Percentiles rank a stretch among this genome's conserved stretches.
phyloP scores from a whole-genome alignment of 2,113 vertebrate genomes.

The Nansenia antarctica region DNA sequence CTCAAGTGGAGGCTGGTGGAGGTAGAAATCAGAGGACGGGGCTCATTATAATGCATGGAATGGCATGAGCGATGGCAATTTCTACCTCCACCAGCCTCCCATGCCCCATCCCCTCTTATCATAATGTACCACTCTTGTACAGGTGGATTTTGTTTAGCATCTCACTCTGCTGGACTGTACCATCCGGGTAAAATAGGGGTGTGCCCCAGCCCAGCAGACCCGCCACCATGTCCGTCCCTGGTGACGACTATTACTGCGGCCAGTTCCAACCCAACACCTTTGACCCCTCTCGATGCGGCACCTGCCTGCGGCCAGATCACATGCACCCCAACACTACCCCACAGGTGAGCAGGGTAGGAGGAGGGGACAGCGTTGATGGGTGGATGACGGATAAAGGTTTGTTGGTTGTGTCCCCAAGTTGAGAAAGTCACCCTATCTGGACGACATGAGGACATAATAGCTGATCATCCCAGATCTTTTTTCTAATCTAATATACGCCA shows the following conservation, averaged over 20 bases:
- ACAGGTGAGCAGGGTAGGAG: neutral
- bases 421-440: too few species aligned
- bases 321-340: constrained; percentile 49
- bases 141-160: neutral
- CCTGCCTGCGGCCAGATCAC: constrained; percentile 58
- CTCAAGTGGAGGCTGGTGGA: too few species aligned
- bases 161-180: neutral
- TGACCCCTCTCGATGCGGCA: constrained; percentile 60
- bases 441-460: too few species aligned
- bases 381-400: constrained; percentile 35
- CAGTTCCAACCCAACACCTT: constrained; percentile 63
- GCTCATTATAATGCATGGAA: too few species aligned
- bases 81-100: too few species aligned
- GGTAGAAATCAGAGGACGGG: too few species aligned
- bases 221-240: constrained; percentile 40
- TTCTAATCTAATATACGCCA: too few species aligned
- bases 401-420: too few species aligned
- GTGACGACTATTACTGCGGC: constrained; percentile 56
- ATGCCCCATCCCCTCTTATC: neutral
- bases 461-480: too few species aligned
- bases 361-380: neutral
- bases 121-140: neutral
- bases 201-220: neutral
- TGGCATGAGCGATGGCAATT: too few species aligned
- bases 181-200: neutral